Base-by-base conservation (phyloP, 2,797 vertebrate genomes). In the Staurois parvus region DNA sequence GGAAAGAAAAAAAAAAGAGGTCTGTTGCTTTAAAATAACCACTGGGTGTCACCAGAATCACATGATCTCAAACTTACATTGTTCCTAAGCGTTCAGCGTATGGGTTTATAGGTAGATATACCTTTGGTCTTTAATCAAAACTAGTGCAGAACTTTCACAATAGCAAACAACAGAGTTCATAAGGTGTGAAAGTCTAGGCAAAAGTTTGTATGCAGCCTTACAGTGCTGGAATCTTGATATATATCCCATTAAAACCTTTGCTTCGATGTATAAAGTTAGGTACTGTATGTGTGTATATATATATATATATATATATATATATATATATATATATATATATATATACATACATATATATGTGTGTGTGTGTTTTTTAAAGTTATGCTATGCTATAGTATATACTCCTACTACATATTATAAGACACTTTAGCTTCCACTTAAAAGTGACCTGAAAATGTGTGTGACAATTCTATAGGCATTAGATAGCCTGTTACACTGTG, bases 41-140 rank as follows among this genome's bases (percentile, higher is more conserved):
- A 85, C 69, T 11, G 67, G 70, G 62, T 85, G 84, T 64, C 84
- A 75, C 24, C 17, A 79, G 34, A 78, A 67, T 66, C 21, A 48
- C 76, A 85, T 42, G 12, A 28, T 62, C 10, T 32, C 26, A 12
- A 12, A 1, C 8, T 66, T 11, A 11, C 11, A 66, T 66, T 0
- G 21, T 66, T 28, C 64, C n/a, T 26, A 24, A n/a, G n/a, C 42
- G 4, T 59, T 59, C 17, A 8, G 3, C 24, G 26, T 5, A 62
- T 62, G 59, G 4, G 7, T 29, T 66, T 66, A 0, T 66, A 29
- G 10, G 64, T 26, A 66, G 2, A 66, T 29, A 26, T 5, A 9
- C 59, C n/a, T 64, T 26, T 21, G n/a, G 24, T 26, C 24, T 11
- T 26, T 64, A 64, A 64, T 64, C 59, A 64, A 26, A 64, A 64